Evolutionary conservation across 2,797 vertebrate genomes (phyloP).

Genomic region (Characodon lateralis): DNA sequence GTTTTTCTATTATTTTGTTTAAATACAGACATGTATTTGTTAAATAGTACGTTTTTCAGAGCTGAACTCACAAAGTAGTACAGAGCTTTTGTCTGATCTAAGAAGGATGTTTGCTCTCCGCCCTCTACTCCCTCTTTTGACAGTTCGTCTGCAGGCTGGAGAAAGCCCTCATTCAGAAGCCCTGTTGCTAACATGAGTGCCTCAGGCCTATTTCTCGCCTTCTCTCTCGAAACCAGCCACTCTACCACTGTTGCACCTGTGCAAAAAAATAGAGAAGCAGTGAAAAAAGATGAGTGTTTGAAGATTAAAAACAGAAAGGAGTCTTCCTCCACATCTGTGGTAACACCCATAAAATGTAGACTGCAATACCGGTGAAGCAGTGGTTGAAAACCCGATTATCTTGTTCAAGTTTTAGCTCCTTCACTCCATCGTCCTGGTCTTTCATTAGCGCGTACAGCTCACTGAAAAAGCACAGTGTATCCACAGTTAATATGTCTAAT

Average conservation of each 20-base stretch:
- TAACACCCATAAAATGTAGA: background rate
- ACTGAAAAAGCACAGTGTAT: constrained; percentile 72
- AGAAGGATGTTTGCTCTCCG: constrained; percentile 80
- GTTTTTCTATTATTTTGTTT: background rate
- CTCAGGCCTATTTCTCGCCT: constrained; percentile 87
- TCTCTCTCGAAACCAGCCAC: constrained; percentile 88
- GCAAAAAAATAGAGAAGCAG: constrained; percentile 1
- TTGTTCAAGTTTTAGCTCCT: constrained; percentile 91
- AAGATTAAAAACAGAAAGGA: background rate
- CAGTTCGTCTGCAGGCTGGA: constrained; percentile 89
- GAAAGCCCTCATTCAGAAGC: constrained; percentile 90
- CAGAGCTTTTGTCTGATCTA: constrained; percentile 87
- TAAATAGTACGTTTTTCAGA: background rate
- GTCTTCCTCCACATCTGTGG: background rate
- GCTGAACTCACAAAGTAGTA: constrained; percentile 93
- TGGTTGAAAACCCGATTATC: constrained; percentile 92
- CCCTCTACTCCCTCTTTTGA: constrained; percentile 85
- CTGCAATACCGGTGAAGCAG: constrained; percentile 89
- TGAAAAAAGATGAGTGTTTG: background rate
- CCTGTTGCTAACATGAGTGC: constrained; percentile 89
- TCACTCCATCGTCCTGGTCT: constrained; percentile 89
- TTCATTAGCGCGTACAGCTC: constrained; percentile 90
- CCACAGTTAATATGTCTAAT: constrained; percentile 5
- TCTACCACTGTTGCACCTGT: constrained; percentile 89
- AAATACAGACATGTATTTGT: background rate